A percentile compares a stretch with the other conserved stretches of the same genome.
Conservation (phyloP, 2,113 vertebrate genomes). For the Rhagologus leucostigma region DNA sequence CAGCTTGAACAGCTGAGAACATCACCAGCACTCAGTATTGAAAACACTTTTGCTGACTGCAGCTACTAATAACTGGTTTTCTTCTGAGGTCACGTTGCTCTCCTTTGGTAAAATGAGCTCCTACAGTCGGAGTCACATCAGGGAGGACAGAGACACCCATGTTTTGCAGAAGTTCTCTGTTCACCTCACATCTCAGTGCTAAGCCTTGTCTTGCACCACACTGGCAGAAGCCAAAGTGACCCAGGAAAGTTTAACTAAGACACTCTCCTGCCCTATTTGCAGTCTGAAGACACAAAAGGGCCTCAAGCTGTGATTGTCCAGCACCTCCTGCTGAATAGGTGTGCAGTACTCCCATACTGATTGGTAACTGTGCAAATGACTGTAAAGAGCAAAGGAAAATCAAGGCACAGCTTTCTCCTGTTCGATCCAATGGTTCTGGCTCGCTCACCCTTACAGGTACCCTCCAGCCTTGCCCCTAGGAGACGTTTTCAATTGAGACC, state of each 20-base stretch:
- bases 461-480: neutral
- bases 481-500: rapidly evolving
- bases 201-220: neutral
- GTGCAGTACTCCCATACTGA: neutral
- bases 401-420: neutral
- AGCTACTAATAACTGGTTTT: neutral
- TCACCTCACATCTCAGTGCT: neutral
- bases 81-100: neutral
- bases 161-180: neutral
- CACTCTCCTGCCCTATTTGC: neutral
- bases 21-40: neutral
- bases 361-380: neutral
- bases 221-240: neutral
- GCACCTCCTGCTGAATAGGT: neutral
- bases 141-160: neutral
- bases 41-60: neutral
- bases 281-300: neutral
- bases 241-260: neutral
- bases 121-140: neutral
- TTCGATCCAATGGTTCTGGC: neutral
- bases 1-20: neutral
- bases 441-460: neutral
- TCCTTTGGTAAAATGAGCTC: neutral
- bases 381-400: neutral
- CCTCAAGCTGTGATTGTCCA: neutral